A percentile compares a stretch with the other conserved stretches of the same genome.
These are phyloP conservation scores for Amblyornis subalaris DNA, from an alignment of 2,113 vertebrate genomes.

Conservation along the genomic window DNA sequence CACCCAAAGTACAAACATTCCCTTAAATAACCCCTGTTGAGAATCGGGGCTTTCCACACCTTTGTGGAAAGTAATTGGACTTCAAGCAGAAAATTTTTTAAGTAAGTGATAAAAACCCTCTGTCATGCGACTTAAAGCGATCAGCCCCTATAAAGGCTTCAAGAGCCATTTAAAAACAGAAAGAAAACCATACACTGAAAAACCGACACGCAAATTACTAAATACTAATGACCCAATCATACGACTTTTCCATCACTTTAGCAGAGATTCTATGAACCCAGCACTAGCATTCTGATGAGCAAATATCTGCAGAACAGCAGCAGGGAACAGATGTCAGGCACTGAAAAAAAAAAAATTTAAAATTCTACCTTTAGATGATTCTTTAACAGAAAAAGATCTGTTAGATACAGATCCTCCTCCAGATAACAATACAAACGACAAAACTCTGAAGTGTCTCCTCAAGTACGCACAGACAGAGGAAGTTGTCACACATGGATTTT, in stretches of 20 bases:
- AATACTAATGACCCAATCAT: background rate
- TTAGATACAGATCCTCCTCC: background rate
- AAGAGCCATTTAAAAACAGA: background rate
- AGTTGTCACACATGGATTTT: background rate
- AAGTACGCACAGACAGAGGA: background rate
- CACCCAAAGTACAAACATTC: background rate
- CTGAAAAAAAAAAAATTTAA: background rate
- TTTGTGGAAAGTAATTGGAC: background rate
- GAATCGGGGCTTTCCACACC: background rate
- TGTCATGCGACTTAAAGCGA: background rate
- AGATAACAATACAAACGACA: background rate
- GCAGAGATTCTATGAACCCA: background rate
- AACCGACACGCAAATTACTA: background rate
- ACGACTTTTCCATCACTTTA: background rate
- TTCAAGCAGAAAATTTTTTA: background rate
- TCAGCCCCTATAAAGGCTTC: background rate
- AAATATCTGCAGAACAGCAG: background rate
- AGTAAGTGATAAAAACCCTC: background rate
- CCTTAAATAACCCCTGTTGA: background rate
- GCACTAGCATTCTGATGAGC: accelerated
- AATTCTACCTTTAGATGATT: background rate
- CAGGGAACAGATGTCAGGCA: background rate
- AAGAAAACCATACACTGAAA: background rate
- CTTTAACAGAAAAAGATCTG: background rate
- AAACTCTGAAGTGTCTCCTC: background rate